Evolutionary conservation across 2,797 vertebrate species (phyloP).

Genomic region (Adelosebastes latens): DNA sequence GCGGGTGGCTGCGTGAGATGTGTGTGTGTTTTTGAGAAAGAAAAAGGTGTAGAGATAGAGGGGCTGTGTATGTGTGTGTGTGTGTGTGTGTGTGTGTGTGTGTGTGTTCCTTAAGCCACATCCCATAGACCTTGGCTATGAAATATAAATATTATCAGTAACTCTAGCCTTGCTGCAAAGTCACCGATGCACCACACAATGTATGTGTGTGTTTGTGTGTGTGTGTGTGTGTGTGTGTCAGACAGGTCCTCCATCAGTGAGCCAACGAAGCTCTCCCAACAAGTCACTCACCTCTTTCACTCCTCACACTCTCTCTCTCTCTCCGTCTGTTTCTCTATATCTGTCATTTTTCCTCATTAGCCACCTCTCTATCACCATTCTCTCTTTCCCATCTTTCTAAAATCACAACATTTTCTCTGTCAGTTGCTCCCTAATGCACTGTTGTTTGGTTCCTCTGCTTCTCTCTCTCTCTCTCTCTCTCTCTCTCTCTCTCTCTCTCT

Average conservation of each 20-base stretch:
- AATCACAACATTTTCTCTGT: constrained; percentile 47
- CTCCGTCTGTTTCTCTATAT: constrained; percentile 13
- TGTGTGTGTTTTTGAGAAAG: constrained; percentile 22
- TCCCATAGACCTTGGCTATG: constrained; percentile 56
- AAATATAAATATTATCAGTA: constrained; percentile 69
- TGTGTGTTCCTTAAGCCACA: constrained; percentile 14
- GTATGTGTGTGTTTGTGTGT: constrained; percentile 14
- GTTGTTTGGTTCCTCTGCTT: constrained; percentile 20
- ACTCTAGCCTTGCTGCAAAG: constrained; percentile 60
- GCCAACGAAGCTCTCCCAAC: constrained; percentile 64
- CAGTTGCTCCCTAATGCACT: constrained; percentile 44
- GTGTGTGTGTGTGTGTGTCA: constrained; percentile 23
- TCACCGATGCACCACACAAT: constrained; percentile 35
- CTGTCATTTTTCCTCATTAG: constrained; percentile 71
- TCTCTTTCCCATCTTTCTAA: constrained; percentile 25
- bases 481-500: not conserved
- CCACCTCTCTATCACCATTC: constrained; percentile 9
- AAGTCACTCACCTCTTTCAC: constrained; percentile 68
- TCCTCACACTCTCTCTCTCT: constrained; percentile 29
- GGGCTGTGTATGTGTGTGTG: not conserved
- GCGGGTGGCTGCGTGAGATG: constrained; percentile 23
- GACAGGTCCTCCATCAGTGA: constrained; percentile 72
- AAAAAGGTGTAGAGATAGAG: not conserved
- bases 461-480: not conserved
- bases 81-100: not conserved